These are phyloP conservation scores for Trissolcus brochymenae DNA, from an alignment of 2,888 invertebrate species.

Conservation along the genomic window DNA sequence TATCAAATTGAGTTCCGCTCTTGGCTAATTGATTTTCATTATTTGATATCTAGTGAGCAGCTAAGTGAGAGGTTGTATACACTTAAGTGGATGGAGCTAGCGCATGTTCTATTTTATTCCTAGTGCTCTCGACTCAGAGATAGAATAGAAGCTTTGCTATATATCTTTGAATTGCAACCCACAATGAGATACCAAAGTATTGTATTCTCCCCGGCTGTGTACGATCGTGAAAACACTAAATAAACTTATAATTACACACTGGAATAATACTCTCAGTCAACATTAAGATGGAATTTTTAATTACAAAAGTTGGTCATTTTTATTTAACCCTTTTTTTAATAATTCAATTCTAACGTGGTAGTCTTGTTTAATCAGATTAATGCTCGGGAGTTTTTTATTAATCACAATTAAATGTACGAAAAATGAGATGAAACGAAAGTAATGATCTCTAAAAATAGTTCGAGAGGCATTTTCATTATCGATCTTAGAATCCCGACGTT, in stretches of 20 bases:
- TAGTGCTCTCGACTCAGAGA: background rate
- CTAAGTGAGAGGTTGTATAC: constrained; percentile 3
- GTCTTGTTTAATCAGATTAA: too few species aligned
- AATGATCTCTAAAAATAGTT: too few species aligned
- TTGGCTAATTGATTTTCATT: constrained; percentile 1
- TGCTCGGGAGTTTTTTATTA: too few species aligned
- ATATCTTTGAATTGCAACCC: background rate
- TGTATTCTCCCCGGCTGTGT: background rate
- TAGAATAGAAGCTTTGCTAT: background rate
- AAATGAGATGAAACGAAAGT: too few species aligned
- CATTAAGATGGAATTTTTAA: too few species aligned
- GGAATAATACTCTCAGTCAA: too few species aligned
- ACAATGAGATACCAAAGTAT: constrained; percentile 2
- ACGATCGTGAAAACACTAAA: background rate
- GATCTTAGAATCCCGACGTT: too few species aligned
- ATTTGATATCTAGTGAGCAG: background rate
- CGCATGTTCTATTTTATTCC: background rate
- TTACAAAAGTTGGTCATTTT: too few species aligned
- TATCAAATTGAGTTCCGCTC: background rate
- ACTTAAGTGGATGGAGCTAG: constrained; percentile 2
- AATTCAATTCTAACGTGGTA: too few species aligned
- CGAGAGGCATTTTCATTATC: too few species aligned
- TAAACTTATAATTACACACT: background rate
- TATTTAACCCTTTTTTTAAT: too few species aligned
- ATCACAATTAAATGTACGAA: too few species aligned